Evolutionary conservation across 1,140 invertebrate species (phyloP).

Genomic region (Drosophila chauvacae): DNA sequence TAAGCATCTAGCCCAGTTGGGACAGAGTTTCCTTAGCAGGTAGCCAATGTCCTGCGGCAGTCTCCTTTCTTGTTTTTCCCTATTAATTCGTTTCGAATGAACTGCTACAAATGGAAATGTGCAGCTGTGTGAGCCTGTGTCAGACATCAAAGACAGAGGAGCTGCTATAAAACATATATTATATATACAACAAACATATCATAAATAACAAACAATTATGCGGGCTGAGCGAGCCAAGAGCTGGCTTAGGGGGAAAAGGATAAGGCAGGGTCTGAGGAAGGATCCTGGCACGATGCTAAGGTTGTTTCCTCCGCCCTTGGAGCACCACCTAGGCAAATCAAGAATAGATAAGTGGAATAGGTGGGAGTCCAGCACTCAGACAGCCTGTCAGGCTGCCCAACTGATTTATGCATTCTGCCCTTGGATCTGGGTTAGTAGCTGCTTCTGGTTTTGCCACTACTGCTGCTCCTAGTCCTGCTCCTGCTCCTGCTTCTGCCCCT

Average conservation of each 20-base stretch:
- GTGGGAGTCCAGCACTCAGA: conserved; percentile 39
- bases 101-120: conserved; percentile 26
- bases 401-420: conserved; percentile 70
- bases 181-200: conserved; percentile 59
- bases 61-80: neutral
- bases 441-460: neutral
- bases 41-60: neutral
- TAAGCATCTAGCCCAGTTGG: neutral
- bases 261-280: too few species aligned
- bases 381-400: conserved; percentile 67
- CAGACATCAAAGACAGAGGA: conserved; percentile 37
- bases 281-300: conserved; percentile 15
- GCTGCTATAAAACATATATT: conserved; percentile 22
- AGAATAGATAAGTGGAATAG: conserved; percentile 33
- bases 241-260: neutral
- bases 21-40: neutral
- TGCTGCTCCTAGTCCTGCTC: neutral
- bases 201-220: conserved; percentile 79
- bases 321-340: conserved; percentile 28
- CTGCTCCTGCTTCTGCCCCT: neutral
- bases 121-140: neutral
- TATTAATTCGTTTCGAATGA: conserved; percentile 59
- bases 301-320: neutral
- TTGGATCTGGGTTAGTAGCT: neutral
- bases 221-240: conserved; percentile 38